phyloP scores from a whole-genome alignment of 2,797 vertebrate species.

The Brotula barbata region DNA sequence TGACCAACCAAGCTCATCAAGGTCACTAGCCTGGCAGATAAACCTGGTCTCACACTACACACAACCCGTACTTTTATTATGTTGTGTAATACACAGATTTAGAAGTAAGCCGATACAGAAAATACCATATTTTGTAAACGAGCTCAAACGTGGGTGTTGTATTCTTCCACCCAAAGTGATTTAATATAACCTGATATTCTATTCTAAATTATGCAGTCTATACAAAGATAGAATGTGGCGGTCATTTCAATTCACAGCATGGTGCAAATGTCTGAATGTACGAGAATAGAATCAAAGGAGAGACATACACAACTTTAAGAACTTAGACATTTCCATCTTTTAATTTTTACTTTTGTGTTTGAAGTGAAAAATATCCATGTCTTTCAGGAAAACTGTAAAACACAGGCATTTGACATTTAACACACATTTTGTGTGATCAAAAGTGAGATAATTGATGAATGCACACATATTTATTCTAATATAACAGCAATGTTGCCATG shows the following conservation, averaged over 20 bases:
- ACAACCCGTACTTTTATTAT: constrained; percentile 28
- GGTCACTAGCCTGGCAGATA: constrained; percentile 20
- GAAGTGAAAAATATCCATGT: constrained; percentile 30
- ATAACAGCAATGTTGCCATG: not conserved
- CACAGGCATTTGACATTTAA: constrained; percentile 8
- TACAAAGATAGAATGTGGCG: too few relatives aligned
- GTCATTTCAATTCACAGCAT: too few relatives aligned
- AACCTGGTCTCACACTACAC: constrained; percentile 11
- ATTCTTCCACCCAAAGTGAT: too few relatives aligned
- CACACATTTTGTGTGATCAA: constrained; percentile 24
- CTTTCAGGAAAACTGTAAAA: constrained; percentile 13
- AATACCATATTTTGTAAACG: too few relatives aligned
- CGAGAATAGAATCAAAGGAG: not conserved
- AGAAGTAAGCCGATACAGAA: too few relatives aligned
- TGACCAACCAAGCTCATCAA: constrained; percentile 11
- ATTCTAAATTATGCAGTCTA: too few relatives aligned
- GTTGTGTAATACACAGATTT: too few relatives aligned
- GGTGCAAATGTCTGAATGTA: not conserved
- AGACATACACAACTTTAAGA: not conserved
- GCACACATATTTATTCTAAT: constrained; percentile 7
- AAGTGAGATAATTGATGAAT: constrained; percentile 6
- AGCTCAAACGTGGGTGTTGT: too few relatives aligned
- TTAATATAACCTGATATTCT: too few relatives aligned
- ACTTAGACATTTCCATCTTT: constrained; percentile 9
- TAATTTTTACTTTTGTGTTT: constrained; percentile 32